A percentile compares a stretch with the other conserved stretches of the same genome.
Evolutionary conservation across 1,140 invertebrate genomes (phyloP).

Genomic region (Oryzaephilus surinamensis): DNA sequence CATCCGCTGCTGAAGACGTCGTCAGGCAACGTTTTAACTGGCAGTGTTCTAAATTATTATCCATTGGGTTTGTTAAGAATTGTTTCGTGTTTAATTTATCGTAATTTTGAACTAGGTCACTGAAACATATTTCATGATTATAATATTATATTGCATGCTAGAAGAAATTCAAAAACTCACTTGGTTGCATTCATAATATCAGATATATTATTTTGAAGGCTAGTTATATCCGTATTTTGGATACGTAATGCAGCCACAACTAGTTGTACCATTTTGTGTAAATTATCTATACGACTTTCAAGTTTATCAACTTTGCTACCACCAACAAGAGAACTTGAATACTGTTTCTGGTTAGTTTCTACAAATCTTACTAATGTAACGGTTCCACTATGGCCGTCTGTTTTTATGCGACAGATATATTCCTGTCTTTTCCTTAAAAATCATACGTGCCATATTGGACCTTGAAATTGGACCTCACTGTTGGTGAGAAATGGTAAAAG

Average conservation of each 20-base stretch:
- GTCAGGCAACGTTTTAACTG: neutral
- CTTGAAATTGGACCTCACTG: too few species aligned
- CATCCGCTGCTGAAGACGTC: neutral
- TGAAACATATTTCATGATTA: neutral
- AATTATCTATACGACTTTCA: constrained; percentile 10
- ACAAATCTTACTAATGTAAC: too few species aligned
- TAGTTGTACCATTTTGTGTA: constrained; percentile 10
- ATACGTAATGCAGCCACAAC: constrained; percentile 6
- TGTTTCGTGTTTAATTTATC: neutral
- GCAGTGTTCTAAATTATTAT: neutral
- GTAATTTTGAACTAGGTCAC: neutral
- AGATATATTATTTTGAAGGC: constrained; percentile 7
- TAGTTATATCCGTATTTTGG: constrained; percentile 6
- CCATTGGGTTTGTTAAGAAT: neutral
- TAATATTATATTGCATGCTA: too few species aligned
- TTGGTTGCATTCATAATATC: constrained; percentile 1
- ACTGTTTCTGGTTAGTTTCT: neutral
- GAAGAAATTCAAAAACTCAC: constrained; percentile 3
- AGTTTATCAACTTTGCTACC: neutral
- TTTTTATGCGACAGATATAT: too few species aligned
- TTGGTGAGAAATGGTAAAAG: too few species aligned
- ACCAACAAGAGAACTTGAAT: neutral
- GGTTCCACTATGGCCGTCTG: too few species aligned
- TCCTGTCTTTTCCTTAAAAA: too few species aligned
- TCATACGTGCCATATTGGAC: too few species aligned